Evolutionary conservation across 2,888 invertebrate genomes (phyloP).

Genomic region (Oeneis ivallda): DNA sequence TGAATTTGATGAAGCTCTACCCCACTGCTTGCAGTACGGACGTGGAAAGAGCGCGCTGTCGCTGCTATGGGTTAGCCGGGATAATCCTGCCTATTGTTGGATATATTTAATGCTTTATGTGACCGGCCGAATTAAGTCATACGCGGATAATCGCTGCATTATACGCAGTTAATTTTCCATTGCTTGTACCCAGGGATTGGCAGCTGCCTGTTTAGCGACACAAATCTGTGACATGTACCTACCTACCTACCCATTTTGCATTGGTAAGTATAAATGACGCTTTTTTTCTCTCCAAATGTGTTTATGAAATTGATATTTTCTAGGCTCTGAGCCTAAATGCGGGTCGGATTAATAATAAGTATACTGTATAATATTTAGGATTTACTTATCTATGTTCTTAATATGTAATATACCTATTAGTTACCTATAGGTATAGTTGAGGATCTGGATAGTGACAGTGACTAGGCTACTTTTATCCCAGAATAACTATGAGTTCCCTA

Average conservation of each 20-base stretch:
- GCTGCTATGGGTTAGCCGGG: constrained; percentile 64
- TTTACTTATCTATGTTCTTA: no score
- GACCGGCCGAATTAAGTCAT: constrained; percentile 77
- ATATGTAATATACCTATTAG: no score
- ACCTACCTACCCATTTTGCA: constrained; percentile 15
- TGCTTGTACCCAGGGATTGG: constrained; percentile 58
- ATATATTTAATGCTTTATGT: constrained; percentile 78
- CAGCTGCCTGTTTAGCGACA: constrained; percentile 61
- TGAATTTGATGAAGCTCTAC: not conserved
- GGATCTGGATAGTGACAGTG: no score
- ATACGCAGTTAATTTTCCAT: constrained; percentile 79
- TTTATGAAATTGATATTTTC: constrained; percentile 21
- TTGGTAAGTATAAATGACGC: constrained; percentile 11
- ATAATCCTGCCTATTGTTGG: constrained; percentile 77
- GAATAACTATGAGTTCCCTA: no score
- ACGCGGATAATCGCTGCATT: constrained; percentile 79
- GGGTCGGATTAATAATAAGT: not conserved
- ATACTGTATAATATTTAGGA: not conserved
- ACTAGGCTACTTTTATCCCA: not conserved
- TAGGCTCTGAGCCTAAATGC: not conserved
- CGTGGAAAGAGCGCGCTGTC: constrained; percentile 57
- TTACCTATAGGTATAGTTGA: no score
- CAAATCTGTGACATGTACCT: constrained; percentile 52
- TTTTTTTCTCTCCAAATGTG: not conserved
- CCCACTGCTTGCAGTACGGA: constrained; percentile 32